These are phyloP conservation scores for Aphaenogaster floridana DNA, from an alignment of 1,140 invertebrate genomes.

Conservation along the genomic window DNA sequence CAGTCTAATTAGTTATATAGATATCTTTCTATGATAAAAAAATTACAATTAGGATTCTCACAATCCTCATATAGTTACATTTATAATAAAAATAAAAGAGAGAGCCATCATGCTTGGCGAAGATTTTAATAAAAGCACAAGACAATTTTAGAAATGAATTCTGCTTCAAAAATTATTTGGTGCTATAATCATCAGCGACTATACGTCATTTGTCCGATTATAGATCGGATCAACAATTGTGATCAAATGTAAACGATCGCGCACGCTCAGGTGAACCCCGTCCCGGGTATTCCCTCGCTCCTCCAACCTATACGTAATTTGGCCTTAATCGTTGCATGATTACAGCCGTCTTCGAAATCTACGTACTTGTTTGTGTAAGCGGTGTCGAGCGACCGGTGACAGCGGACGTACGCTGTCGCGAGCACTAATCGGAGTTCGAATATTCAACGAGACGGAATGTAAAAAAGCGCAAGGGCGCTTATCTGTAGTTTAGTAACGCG, in stretches of 20 bases:
- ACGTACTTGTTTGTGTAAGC: slow-evolving; percentile 79
- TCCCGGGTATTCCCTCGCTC: slow-evolving; percentile 55
- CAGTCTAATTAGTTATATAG: slow-evolving; percentile 1
- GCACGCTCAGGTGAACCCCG: slow-evolving; percentile 2
- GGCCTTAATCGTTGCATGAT: slow-evolving; percentile 64
- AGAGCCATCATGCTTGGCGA: not conserved
- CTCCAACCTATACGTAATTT: slow-evolving; percentile 45
- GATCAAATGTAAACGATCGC: slow-evolving; percentile 41
- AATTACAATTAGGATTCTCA: not conserved
- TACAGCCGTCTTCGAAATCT: slow-evolving; percentile 65
- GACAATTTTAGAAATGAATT: slow-evolving; percentile 22
- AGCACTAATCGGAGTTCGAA: slow-evolving; percentile 1
- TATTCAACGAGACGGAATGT: slow-evolving; percentile 8
- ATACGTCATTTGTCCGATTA: not conserved
- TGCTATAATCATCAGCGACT: not conserved
- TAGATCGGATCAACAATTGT: not conserved
- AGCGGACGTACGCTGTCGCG: slow-evolving; percentile 20
- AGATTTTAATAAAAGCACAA: not conserved
- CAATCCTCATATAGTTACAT: not conserved
- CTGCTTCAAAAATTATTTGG: not conserved
- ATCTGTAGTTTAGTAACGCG: not conserved
- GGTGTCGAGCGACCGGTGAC: slow-evolving; percentile 58
- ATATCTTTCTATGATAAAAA: not conserved
- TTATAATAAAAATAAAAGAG: not conserved
- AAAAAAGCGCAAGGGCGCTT: slow-evolving; percentile 21